These are phyloP conservation scores for Coenonympha glycerion DNA, from an alignment of 2,888 invertebrate species.

Conservation along the genomic window DNA sequence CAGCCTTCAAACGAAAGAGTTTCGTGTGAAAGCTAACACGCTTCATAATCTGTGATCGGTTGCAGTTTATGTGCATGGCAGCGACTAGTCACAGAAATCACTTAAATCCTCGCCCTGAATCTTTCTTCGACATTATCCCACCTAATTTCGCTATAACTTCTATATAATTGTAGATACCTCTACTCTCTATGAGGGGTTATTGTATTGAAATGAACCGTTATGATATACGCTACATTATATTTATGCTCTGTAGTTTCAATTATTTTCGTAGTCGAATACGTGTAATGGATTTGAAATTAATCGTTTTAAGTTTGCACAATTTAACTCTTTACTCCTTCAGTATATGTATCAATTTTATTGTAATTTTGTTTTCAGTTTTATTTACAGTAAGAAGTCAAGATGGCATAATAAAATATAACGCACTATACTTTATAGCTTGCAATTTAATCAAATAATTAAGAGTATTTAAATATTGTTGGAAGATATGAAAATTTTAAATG, in stretches of 20 bases:
- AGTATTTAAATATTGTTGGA: conserved; percentile 5
- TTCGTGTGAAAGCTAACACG: not conserved
- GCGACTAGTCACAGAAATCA: not conserved
- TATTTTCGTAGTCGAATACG: conserved; percentile 6
- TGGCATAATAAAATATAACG: not conserved
- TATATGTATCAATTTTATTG: too few species aligned
- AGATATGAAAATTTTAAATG: conserved; percentile 7
- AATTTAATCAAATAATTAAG: conserved; percentile 6
- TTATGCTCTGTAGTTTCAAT: not conserved
- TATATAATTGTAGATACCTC: not conserved
- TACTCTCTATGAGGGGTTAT: not conserved
- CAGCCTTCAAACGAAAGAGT: not conserved
- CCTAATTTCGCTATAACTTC: not conserved
- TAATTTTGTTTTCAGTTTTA: conserved; percentile 14
- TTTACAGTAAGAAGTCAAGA: not conserved
- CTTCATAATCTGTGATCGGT: not conserved
- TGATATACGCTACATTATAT: not conserved
- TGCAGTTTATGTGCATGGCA: too few species aligned
- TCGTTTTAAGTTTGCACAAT: conserved; percentile 12
- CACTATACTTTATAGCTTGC: conserved; percentile 7
- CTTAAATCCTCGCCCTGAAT: not conserved
- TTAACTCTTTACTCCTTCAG: not conserved
- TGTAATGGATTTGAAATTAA: conserved; percentile 16
- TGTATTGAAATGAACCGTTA: not conserved
- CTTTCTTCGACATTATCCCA: not conserved